Percentiles rank a stretch among this genome's conserved stretches.
phyloP scores from a whole-genome alignment of 2,888 invertebrate genomes.

The Embidobia sp. region DNA sequence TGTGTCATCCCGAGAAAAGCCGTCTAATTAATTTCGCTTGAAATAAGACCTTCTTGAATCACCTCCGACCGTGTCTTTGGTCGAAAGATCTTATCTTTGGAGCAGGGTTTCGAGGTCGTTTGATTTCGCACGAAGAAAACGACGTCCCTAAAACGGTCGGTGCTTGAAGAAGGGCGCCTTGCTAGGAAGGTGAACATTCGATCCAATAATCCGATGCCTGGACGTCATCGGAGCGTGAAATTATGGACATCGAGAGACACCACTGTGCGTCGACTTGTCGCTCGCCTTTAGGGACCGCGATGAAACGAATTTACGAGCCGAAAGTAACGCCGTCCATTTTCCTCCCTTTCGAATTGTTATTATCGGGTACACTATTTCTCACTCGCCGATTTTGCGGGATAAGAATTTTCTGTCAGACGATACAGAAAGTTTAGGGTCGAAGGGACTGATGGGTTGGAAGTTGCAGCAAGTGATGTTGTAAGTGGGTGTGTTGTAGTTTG shows the following conservation, averaged over 20 bases:
- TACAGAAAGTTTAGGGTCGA: constrained; percentile 28
- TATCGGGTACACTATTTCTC: constrained; percentile 44
- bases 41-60: too few relatives aligned
- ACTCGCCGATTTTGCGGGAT: constrained; percentile 37
- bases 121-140: constrained; percentile 8
- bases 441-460: too few relatives aligned
- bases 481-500: too few relatives aligned
- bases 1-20: too few relatives aligned
- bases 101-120: too few relatives aligned
- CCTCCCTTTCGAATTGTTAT: constrained; percentile 35
- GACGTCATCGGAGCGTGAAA: constrained; percentile 75
- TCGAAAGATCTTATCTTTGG: too few relatives aligned
- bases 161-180: constrained; percentile 65
- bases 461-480: too few relatives aligned
- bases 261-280: constrained; percentile 67
- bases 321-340: constrained; percentile 58
- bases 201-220: constrained; percentile 76
- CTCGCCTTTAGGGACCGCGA: constrained; percentile 65
- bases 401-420: constrained; percentile 29
- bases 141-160: constrained; percentile 58
- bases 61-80: too few relatives aligned
- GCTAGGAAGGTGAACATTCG: constrained; percentile 66
- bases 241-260: constrained; percentile 75
- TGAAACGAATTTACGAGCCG: constrained; percentile 61
- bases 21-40: too few relatives aligned